phyloP scores from a whole-genome alignment of 2,888 invertebrate species.

The Kuschelorhynchus macadamiae region DNA sequence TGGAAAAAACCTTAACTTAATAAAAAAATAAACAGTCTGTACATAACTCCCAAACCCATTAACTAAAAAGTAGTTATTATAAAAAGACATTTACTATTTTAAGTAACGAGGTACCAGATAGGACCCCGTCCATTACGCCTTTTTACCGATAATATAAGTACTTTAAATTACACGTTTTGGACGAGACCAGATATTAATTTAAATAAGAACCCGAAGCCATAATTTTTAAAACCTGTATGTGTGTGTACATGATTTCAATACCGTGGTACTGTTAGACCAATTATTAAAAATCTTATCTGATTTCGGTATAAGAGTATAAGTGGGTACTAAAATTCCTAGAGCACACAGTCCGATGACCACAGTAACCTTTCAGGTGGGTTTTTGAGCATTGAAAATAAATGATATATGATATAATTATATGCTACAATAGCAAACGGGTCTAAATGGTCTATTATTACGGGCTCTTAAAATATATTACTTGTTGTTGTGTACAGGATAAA shows the following conservation, averaged over 20 bases:
- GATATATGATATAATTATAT: conserved; percentile 50
- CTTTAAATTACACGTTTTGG: conserved; percentile 41
- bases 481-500: conserved; percentile 38
- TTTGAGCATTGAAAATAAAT: conserved; percentile 48
- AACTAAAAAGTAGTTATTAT: background rate
- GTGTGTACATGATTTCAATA: conserved; percentile 46
- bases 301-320: conserved; percentile 54
- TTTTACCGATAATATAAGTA: conserved; percentile 36
- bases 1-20: too few species aligned
- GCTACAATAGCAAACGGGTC: conserved; percentile 43
- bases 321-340: conserved; percentile 51
- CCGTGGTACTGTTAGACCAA: conserved; percentile 61
- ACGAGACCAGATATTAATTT: conserved; percentile 39
- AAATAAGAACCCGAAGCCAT: conserved; percentile 41
- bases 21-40: too few species aligned
- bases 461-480: conserved; percentile 43
- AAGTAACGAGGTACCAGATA: conserved; percentile 20
- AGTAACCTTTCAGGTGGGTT: conserved; percentile 46
- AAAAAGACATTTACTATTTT: conserved; percentile 27
- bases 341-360: conserved; percentile 44
- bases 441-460: conserved; percentile 49
- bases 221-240: conserved; percentile 42
- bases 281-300: conserved; percentile 62
- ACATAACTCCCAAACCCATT: too few species aligned
- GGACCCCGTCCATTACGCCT: conserved; percentile 1